phyloP scores from a whole-genome alignment of 2,113 vertebrate genomes.

The Zeus faber region DNA sequence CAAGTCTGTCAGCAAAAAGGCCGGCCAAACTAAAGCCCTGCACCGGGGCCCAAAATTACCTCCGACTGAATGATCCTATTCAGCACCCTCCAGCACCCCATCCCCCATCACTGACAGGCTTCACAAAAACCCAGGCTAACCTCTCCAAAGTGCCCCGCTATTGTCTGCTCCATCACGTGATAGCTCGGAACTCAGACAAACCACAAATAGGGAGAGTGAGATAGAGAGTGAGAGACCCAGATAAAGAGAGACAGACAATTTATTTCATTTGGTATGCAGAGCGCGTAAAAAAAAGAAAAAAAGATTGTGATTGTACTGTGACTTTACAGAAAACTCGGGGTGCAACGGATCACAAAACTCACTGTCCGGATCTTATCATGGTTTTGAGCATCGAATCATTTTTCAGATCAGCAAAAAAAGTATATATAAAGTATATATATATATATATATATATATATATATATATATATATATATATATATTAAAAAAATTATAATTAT shows the following conservation, averaged over 20 bases:
- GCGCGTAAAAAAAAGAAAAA: constrained; percentile 24
- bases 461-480: too few species aligned
- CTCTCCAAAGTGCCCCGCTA: constrained; percentile 76
- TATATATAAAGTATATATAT: too few species aligned
- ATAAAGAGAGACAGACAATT: background rate
- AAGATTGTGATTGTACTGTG: too few species aligned
- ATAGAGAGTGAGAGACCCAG: constrained; percentile 21
- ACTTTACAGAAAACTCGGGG: too few species aligned
- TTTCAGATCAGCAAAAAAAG: too few species aligned
- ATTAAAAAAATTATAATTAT: too few species aligned
- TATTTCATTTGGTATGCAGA: constrained; percentile 48
- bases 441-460: too few species aligned
- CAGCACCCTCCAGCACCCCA: constrained; percentile 74
- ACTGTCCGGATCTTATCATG: too few species aligned
- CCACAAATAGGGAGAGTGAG: constrained; percentile 19
- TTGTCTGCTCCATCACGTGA: constrained; percentile 70
- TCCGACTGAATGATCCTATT: constrained; percentile 91
- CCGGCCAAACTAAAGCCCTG: constrained; percentile 82
- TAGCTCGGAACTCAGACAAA: constrained; percentile 65
- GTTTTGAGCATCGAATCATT: too few species aligned
- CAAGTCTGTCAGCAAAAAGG: constrained; percentile 84
- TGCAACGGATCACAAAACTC: too few species aligned
- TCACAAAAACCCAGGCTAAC: constrained; percentile 79
- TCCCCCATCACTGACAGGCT: constrained; percentile 50
- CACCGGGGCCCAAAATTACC: constrained; percentile 85